phyloP scores from a whole-genome alignment of 2,888 invertebrate genomes.

The Zhuqinia jingwanae region DNA sequence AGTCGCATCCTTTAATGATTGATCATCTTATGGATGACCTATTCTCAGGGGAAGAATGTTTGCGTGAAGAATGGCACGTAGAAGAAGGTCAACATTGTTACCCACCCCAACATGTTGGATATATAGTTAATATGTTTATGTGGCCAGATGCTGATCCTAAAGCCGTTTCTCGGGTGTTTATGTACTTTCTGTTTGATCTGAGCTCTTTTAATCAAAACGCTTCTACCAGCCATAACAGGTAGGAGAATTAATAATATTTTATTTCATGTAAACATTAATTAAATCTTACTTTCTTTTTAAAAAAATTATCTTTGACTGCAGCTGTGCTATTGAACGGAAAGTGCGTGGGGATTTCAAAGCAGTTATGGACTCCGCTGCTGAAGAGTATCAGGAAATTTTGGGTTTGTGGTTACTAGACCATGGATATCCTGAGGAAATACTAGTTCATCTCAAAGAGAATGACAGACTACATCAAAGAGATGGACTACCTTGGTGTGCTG shows the following conservation, averaged over 20 bases:
- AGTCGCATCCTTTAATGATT: conserved; percentile 76
- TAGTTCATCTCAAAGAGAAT: conserved; percentile 72
- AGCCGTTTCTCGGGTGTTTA: conserved; percentile 75
- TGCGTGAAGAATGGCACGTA: conserved; percentile 75
- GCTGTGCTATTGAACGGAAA: conserved; percentile 56
- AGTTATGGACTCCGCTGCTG: conserved; percentile 69
- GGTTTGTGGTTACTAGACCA: conserved; percentile 78
- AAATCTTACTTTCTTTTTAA: no score
- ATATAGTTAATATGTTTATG: conserved; percentile 77
- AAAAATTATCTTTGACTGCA: not conserved
- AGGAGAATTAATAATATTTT: no score
- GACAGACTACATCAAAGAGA: conserved; percentile 71
- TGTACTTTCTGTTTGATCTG: conserved; percentile 77
- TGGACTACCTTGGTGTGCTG: conserved; percentile 77
- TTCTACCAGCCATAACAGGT: conserved; percentile 10
- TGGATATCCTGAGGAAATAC: conserved; percentile 65
- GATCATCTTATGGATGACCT: conserved; percentile 76
- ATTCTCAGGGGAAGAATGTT: conserved; percentile 69
- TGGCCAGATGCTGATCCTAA: conserved; percentile 74
- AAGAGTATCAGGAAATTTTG: conserved; percentile 76
- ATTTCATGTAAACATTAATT: no score
- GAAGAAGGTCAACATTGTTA: conserved; percentile 73
- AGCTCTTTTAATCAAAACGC: conserved; percentile 4
- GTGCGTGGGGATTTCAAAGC: conserved; percentile 77
- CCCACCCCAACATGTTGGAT: conserved; percentile 77